Evolutionary conservation across 1,140 invertebrate species (phyloP), one percentile per base, ranked within the genome.

Genomic region (Pygmarrhopalites habei): DNA sequence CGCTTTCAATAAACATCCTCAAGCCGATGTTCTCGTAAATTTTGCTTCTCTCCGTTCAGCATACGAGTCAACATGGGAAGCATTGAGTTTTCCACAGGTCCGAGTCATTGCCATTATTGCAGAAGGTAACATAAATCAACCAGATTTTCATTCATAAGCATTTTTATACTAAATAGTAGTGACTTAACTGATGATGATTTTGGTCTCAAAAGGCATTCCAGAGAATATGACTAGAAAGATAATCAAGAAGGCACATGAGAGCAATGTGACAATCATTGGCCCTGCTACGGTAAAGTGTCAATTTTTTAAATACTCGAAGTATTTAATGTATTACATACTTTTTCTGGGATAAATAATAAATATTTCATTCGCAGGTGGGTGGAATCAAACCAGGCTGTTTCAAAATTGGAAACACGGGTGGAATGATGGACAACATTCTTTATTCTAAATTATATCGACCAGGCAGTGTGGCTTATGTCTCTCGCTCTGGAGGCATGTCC

Each of bases 401-500:
- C 76, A 99, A 98, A 79, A 99, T 99, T 71, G 96, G 97, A 39
- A 99, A 99, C 78, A 99, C 96, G 14, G 96, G 66, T 47, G 95
- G 95, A 52, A 99, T 99, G 95, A 91, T 99, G 83, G 96, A 99
- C 74, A 99, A 99, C 74, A 98, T 99, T 72, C 78, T 99, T 1
- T 90, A 97, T 69, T 98, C 94, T 44, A 98, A 96, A 78, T 79
- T 99, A 0, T 99, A 98, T 77, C 78, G 96, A 44, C 87, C 95
- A 23, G 96, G 96, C 61, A 95, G 92, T 77, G 91, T 98, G 47
- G 95, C 95, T 0, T 99, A 99, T 74, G 96, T 99, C 5, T 98
- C 95, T 0, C 84, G 95, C 56, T 99, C 95, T 1, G 96, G 96
- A 53, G 96, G 96, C 21, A 99, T 99, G 96, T 97, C 93, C 3